Evolutionary conservation across 1,140 invertebrate species (phyloP).

Genomic region (Lithobius niger): DNA sequence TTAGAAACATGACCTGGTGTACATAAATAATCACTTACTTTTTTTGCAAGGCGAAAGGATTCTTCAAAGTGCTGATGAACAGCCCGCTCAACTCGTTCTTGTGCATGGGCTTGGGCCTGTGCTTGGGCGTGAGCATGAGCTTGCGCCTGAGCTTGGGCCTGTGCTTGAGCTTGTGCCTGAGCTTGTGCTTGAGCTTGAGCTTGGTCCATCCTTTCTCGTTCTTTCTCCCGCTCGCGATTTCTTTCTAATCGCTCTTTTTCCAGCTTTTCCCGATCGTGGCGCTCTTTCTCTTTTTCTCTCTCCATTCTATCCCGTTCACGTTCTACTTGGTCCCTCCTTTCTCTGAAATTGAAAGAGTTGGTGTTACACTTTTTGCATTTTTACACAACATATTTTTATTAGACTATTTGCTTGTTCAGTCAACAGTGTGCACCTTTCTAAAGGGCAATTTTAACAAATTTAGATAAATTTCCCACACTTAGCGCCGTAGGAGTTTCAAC

Average conservation of each 20-base stretch:
- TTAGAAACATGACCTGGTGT: not conserved
- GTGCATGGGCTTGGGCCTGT: too few species aligned
- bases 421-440: too few species aligned
- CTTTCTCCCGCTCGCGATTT: constrained; percentile 35
- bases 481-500: too few species aligned
- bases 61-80: constrained; percentile 84
- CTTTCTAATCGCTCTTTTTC: constrained; percentile 32
- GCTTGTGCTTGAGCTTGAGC: constrained; percentile 28
- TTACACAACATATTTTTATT: too few species aligned
- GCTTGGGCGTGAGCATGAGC: too few species aligned
- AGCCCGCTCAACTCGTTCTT: constrained; percentile 35
- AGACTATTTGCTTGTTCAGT: too few species aligned
- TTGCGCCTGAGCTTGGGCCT: too few species aligned
- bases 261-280: constrained; percentile 44
- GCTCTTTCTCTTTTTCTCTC: constrained; percentile 27
- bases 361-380: too few species aligned
- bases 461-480: too few species aligned
- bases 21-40: constrained; percentile 51
- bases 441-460: too few species aligned
- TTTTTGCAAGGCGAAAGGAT: constrained; percentile 63
- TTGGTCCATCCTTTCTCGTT: constrained; percentile 23
- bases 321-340: constrained; percentile 16
- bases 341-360: too few species aligned
- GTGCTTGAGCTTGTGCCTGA: too few species aligned
- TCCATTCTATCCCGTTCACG: constrained; percentile 20